Conservation (phyloP, 2,888 invertebrate species). For the Odontothrips loti region DNA sequence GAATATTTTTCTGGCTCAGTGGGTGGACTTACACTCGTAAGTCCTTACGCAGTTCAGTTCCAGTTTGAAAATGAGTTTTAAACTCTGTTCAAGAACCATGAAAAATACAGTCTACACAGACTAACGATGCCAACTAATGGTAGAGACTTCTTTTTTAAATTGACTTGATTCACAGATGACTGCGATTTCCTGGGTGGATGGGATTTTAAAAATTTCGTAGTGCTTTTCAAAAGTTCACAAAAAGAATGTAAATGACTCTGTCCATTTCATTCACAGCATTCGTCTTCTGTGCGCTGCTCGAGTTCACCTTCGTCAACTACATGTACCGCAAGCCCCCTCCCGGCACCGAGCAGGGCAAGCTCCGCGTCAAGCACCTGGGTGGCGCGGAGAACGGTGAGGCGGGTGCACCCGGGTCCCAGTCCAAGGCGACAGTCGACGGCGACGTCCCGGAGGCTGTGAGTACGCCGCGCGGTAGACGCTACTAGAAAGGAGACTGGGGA, state of each 20-base stretch:
- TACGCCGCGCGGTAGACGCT: background rate
- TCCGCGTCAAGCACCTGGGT: background rate
- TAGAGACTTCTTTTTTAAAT: too few relatives aligned
- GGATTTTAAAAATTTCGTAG: too few relatives aligned
- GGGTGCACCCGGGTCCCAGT: slow-evolving; percentile 30
- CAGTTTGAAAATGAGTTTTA: too few relatives aligned
- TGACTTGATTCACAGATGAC: too few relatives aligned
- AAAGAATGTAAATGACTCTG: background rate
- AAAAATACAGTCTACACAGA: too few relatives aligned
- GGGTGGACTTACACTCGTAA: background rate
- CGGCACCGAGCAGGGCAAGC: slow-evolving; percentile 17
- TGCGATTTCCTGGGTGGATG: too few relatives aligned
- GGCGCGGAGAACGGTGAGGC: slow-evolving; percentile 35
- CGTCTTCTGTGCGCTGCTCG: slow-evolving; percentile 49
- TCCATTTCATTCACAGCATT: slow-evolving; percentile 44
- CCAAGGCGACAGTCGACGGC: slow-evolving; percentile 32
- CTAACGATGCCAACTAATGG: too few relatives aligned
- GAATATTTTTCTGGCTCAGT: background rate
- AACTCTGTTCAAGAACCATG: too few relatives aligned
- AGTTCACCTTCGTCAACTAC: slow-evolving; percentile 51
- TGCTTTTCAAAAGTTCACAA: too few relatives aligned
- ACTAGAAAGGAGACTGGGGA: background rate
- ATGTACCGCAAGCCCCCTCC: slow-evolving; percentile 46
- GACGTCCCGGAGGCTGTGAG: slow-evolving; percentile 24
- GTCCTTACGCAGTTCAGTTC: too few relatives aligned